Base-by-base conservation (phyloP, 1,140 invertebrate species). In the Portunus trituberculatus region DNA sequence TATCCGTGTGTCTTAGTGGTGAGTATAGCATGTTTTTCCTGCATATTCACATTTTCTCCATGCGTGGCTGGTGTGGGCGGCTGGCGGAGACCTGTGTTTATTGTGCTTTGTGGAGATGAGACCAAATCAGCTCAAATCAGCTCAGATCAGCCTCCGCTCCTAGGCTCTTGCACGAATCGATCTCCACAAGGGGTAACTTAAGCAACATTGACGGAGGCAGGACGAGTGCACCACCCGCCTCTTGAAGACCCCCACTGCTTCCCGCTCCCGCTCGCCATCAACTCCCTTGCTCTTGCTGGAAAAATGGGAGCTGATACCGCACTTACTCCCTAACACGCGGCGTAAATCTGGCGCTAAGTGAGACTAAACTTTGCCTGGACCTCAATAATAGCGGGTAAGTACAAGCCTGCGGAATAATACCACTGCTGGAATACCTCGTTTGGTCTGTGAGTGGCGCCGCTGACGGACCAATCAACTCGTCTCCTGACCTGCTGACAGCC, bases 321-420 rank as follows among this genome's bases (percentile, higher is more conserved):
- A 76, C 67, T 76, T 76, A 76, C 67, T 3, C 67, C 67, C 67
- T 76, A 91, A 91, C 90, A 59, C 10, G 8, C 29, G 32, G 52
- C 52, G 67, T 91, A 91, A 91, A 76, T 91, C 90, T 91, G n/a
- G 52, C n/a, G 90, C 31, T 91, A 91, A 91, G 52, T 91, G 90
- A 91, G 90, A 91, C 52, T 45, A 91, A 91, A 32, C 90, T 29
- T 39, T 28, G 59, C 16, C 29, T 28, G 59, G 20, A n/a, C 29
- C 90, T 76, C 31, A 91, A 91, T 91, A 91, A 91, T 91, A 52
- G 16, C 29, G 52, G 25, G 16, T 91, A 91, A 91, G 20, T 91
- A 91, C 90, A 91, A 76, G 67, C 90, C 29, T 76, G 8, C 10
- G 67, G 39, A 39, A 20, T 76, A 59, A 91, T 91, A 31, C 59